Conservation (phyloP, 2,888 invertebrate genomes). For the Holacanthella duospinosa region DNA sequence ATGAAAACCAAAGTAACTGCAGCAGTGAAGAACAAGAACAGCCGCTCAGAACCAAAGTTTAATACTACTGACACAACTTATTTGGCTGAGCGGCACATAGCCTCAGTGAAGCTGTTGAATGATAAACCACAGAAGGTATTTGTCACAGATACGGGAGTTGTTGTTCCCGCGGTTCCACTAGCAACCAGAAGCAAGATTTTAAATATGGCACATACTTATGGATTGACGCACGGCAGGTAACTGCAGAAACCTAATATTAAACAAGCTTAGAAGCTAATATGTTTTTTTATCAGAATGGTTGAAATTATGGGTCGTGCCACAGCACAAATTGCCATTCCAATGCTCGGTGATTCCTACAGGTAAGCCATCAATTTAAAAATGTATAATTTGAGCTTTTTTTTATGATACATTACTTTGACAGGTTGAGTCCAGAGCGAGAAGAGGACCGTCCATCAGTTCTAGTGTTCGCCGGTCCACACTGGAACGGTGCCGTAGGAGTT, state of each 20-base stretch:
- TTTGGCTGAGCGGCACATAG: conserved; percentile 22
- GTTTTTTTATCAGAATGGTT: conserved; percentile 17
- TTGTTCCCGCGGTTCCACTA: conserved; percentile 28
- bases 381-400: background rate
- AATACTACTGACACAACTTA: conserved; percentile 28
- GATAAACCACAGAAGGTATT: conserved; percentile 18
- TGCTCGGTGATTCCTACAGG: conserved; percentile 34
- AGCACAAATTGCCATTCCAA: conserved; percentile 26
- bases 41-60: conserved; percentile 25
- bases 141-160: conserved; percentile 31
- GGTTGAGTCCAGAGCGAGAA: conserved; percentile 32
- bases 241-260: background rate
- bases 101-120: conserved; percentile 22
- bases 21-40: conserved; percentile 11
- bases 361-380: conserved; percentile 5
- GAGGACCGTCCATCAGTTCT: conserved; percentile 32
- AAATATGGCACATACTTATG: conserved; percentile 26
- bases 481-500: conserved; percentile 33
- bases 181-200: conserved; percentile 26
- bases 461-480: conserved; percentile 29
- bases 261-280: background rate
- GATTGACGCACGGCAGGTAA: conserved; percentile 30
- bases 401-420: conserved; percentile 2
- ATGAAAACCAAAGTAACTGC: conserved; percentile 16
- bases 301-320: conserved; percentile 32